Base-by-base conservation (phyloP, 2,888 invertebrate species). In the Pyrrhopygopsis socrates region DNA sequence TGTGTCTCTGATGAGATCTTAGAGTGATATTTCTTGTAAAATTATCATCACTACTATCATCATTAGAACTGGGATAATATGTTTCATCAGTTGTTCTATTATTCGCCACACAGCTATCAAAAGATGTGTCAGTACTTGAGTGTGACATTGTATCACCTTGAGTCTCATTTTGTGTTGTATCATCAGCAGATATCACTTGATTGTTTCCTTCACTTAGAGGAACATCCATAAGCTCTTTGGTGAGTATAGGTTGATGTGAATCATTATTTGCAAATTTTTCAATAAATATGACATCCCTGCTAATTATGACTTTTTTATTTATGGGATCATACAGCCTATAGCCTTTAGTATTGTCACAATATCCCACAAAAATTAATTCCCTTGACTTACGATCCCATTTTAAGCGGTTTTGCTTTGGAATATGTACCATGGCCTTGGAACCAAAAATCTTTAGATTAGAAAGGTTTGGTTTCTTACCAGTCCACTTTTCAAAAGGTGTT, bases 401-500 rank as follows among this genome's bases (percentile, higher is more conserved):
- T 85, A 65, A 73, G 1, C 75, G 38, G 0, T 81, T 95, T 84
- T 96, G 91, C 83, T 96, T 95, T 0, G 96, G 95, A 63, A 96
- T 86, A 87, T 96, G 95, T 13, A 93, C 93, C 88, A 94, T 94
- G 8, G 94, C 95, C n/a, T 91, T 86, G 13, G 90, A 90, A 24
- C 96, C 97, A 94, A 97, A 97, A 18, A 94, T 90, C 80, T 92
- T 92, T 8, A 97, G 63, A 60, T 95, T 89, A 63, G 83, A 75
- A 11, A 97, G n/a, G 79, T 95, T 85, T 2, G 94, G 94, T 86
- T 94, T 95, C 18, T 88, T 88, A n/a, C 93, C 90, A 70, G 90
- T 86, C 96, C 96, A 96, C 4, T 93, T 34, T 86, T 96, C 96
- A 81, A 93, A 93, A 0, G 96, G 95, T 2, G 95, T 96, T 83